Conservation (phyloP, 2,113 vertebrate genomes). For the Triplophysa siluroides region DNA sequence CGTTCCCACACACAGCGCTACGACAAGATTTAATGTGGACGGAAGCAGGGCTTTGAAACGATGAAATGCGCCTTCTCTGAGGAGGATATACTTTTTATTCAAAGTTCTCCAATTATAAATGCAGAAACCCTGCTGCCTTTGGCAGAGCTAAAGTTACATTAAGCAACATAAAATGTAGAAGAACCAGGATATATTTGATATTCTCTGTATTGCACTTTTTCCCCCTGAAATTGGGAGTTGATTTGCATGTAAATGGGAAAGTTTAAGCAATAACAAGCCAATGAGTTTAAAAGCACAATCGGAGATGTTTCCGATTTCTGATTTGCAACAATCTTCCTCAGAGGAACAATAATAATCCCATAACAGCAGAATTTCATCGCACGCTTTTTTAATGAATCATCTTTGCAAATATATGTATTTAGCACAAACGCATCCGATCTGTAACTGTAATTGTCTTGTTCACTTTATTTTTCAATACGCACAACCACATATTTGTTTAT, state of each 20-base stretch:
- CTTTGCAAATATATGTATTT: background rate
- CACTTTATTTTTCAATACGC: no score
- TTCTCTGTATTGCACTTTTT: background rate
- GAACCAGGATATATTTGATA: background rate
- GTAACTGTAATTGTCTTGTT: background rate
- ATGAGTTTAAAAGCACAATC: background rate
- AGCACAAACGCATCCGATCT: background rate
- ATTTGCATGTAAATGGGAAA: background rate
- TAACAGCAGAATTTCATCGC: background rate
- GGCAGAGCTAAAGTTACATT: background rate
- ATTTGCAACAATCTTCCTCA: background rate
- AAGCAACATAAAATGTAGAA: slow-evolving; percentile 21
- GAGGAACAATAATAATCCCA: background rate
- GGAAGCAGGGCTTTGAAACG: slow-evolving; percentile 27
- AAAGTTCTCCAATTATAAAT: slow-evolving; percentile 25
- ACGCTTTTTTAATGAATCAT: slow-evolving; percentile 2
- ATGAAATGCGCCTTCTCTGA: slow-evolving; percentile 26
- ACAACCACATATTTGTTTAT: no score
- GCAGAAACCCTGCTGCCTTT: slow-evolving; percentile 10
- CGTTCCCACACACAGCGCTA: slow-evolving; percentile 34
- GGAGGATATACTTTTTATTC: slow-evolving; percentile 29
- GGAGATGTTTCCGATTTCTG: background rate
- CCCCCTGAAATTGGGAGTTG: background rate
- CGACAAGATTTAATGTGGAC: slow-evolving; percentile 41
- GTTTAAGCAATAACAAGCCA: background rate